A percentile compares a stretch with the other conserved stretches of the same genome.
Conservation (phyloP, 2,797 vertebrate species). For the Clarias pachynema region DNA sequence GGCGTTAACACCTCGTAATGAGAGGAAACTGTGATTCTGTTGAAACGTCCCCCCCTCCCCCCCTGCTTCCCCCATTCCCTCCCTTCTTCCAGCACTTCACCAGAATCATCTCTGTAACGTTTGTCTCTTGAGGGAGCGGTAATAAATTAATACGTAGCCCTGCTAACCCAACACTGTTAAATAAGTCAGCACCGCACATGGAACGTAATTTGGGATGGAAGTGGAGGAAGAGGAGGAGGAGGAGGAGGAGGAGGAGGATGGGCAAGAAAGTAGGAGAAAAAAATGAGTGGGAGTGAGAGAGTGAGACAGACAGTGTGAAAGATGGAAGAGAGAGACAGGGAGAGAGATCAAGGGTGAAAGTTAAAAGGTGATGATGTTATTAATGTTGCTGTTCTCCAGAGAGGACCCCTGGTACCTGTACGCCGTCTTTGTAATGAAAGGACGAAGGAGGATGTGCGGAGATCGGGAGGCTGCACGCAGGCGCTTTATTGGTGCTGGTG, state of each 20-base stretch:
- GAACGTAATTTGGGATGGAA: constrained; percentile 60
- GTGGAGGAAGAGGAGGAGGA: constrained; percentile 21
- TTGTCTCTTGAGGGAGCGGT: constrained; percentile 64
- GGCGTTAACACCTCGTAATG: constrained; percentile 26
- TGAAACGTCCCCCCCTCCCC: not conserved
- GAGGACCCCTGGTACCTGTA: constrained; percentile 3
- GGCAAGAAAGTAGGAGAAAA: not conserved
- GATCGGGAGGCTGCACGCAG: constrained; percentile 19
- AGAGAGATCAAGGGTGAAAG: constrained; percentile 24
- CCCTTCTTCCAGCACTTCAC: constrained; percentile 8
- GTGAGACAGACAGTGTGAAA: not conserved
- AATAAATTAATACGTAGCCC: constrained; percentile 73
- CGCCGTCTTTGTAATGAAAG: constrained; percentile 31
- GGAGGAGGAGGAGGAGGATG: not conserved
- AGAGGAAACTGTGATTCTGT: constrained; percentile 28
- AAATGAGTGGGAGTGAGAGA: not conserved
- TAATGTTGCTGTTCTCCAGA: constrained; percentile 34
- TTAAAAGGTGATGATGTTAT: constrained; percentile 56
- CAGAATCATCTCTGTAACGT: constrained; percentile 45
- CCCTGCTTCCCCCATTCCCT: no score
- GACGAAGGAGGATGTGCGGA: constrained; percentile 16
- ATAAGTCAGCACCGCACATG: constrained; percentile 70
- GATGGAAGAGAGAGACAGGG: not conserved
- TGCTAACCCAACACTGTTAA: constrained; percentile 69
- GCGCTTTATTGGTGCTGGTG: constrained; percentile 24